These are phyloP conservation scores for Cichlasoma orientale DNA, from an alignment of 2,797 vertebrate genomes.

Conservation along the genomic window DNA sequence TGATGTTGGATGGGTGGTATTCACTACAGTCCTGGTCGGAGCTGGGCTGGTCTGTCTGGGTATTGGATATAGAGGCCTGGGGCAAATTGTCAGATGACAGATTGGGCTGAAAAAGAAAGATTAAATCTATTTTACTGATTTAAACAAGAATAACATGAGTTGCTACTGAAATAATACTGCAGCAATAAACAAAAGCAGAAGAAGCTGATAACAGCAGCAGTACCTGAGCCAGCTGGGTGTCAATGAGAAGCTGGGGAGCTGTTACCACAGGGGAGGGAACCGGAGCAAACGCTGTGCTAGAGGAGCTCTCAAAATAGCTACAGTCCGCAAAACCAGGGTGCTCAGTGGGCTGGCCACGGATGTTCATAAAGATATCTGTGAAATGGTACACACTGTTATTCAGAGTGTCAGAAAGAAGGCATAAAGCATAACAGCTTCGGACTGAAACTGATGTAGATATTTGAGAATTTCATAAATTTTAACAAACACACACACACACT, in stretches of 20 bases:
- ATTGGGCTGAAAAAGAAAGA: constrained; percentile 63
- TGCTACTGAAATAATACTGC: not conserved
- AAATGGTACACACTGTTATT: constrained; percentile 11
- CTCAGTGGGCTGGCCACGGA: constrained; percentile 69
- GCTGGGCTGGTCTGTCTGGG: constrained; percentile 58
- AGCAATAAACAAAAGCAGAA: not conserved
- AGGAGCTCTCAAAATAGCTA: constrained; percentile 73
- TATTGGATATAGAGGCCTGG: constrained; percentile 60
- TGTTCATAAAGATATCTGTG: constrained; percentile 82
- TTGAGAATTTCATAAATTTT: not conserved
- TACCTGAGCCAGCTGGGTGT: constrained; percentile 79
- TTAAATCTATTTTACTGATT: not conserved
- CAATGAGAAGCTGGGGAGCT: constrained; percentile 62
- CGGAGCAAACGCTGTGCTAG: constrained; percentile 57
- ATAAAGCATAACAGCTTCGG: too few relatives aligned
- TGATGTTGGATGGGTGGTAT: constrained; percentile 69
- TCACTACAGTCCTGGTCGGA: constrained; percentile 75
- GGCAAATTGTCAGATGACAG: constrained; percentile 62
- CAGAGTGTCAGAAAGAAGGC: not conserved
- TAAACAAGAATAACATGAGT: not conserved
- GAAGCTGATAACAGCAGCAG: not conserved
- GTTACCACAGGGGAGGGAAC: constrained; percentile 47
- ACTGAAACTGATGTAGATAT: not conserved
- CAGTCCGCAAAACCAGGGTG: constrained; percentile 74
- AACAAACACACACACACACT: not conserved